Conservation (phyloP, 2,113 vertebrate species). For the Antigone vipio region DNA sequence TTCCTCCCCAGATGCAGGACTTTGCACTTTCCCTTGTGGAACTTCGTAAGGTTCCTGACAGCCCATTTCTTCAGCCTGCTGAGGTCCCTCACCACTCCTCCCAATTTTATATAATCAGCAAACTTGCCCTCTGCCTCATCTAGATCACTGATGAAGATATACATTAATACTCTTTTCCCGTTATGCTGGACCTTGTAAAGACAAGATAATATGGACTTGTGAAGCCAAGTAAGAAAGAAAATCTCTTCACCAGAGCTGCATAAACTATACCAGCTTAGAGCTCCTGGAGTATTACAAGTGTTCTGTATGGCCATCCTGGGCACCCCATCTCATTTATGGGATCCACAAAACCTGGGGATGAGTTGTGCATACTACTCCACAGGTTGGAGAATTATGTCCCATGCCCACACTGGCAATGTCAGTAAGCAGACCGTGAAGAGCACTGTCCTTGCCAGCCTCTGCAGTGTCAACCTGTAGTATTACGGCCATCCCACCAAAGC, state of each 20-base stretch:
- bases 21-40: background rate
- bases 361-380: background rate
- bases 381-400: background rate
- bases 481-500: background rate
- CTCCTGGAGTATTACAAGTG: background rate
- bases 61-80: background rate
- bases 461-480: background rate
- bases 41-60: background rate
- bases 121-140: background rate
- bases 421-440: background rate
- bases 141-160: background rate
- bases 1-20: background rate
- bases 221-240: background rate
- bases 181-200: background rate
- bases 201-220: background rate
- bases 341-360: background rate
- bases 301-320: background rate
- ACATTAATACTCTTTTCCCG: background rate
- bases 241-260: background rate
- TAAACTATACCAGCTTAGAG: background rate
- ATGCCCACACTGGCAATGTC: rapidly evolving
- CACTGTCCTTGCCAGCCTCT: background rate
- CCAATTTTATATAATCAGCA: background rate
- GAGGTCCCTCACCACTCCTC: background rate
- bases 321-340: background rate